Evolutionary conservation across 2,888 invertebrate species (phyloP).

Genomic region (Diadromus collaris): DNA sequence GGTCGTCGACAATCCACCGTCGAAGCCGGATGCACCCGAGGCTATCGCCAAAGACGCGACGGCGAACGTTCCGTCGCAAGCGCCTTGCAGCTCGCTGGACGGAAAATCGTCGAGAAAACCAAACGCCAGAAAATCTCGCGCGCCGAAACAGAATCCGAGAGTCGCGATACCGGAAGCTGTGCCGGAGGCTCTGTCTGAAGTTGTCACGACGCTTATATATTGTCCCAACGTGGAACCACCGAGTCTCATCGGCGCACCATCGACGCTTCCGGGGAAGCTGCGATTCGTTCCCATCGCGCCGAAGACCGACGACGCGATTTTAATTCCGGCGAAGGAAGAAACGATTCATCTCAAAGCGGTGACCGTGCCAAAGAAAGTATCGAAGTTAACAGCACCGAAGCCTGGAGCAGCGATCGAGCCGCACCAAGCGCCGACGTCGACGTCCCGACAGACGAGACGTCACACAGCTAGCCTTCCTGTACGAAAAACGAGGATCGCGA

Average conservation of each 20-base stretch:
- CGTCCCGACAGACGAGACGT: constrained; percentile 1
- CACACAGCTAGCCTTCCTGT: not conserved
- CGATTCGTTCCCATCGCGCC: constrained; percentile 72
- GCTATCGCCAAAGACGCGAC: not conserved
- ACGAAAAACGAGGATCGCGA: not conserved
- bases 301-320: constrained; percentile 57
- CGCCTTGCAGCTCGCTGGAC: not conserved
- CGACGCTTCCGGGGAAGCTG: not conserved
- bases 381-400: constrained; percentile 32
- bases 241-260: constrained; percentile 9
- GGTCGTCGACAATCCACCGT: not conserved
- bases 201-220: constrained; percentile 73
- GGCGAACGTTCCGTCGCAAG: not conserved
- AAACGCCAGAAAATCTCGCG: constrained; percentile 40
- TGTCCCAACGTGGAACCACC: constrained; percentile 72
- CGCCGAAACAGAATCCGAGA: constrained; percentile 26
- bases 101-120: constrained; percentile 33
- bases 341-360: constrained; percentile 65
- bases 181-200: constrained; percentile 53
- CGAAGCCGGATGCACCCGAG: constrained; percentile 19
- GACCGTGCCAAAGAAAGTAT: constrained; percentile 61
- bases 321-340: constrained; percentile 21
- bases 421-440: not conserved
- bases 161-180: not conserved
- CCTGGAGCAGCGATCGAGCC: not conserved